Percentiles rank a stretch among this genome's conserved stretches.
Conservation (phyloP, 2,797 vertebrate genomes). For the Takifugu rubripes region DNA sequence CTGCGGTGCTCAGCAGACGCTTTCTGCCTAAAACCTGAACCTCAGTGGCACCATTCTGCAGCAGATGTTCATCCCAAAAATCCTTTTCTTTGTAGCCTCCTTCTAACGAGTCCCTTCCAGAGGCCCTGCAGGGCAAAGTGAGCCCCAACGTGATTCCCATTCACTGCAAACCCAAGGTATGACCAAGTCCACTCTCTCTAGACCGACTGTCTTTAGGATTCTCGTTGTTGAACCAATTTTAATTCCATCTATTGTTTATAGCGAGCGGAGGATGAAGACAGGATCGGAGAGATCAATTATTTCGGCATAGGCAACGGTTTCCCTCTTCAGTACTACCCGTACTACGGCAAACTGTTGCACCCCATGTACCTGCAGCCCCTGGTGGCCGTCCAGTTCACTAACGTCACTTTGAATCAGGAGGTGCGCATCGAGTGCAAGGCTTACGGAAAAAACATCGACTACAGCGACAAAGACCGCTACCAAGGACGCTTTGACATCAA, state of each 20-base stretch:
- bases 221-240: not conserved
- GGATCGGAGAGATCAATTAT: conserved; percentile 80
- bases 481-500: conserved; percentile 98
- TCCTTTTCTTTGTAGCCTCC: conserved; percentile 76
- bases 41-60: not conserved
- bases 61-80: too few relatives aligned
- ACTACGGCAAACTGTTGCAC: conserved; percentile 91
- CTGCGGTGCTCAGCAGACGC: not conserved
- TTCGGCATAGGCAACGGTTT: conserved; percentile 82
- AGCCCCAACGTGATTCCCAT: conserved; percentile 81
- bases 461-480: conserved; percentile 96
- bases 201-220: too few relatives aligned
- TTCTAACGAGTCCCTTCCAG: conserved; percentile 67
- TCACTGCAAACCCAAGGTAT: conserved; percentile 85
- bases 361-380: conserved; percentile 90
- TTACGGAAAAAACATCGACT: conserved; percentile 85
- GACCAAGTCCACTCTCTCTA: not conserved
- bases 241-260: conserved; percentile 41
- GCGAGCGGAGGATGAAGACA: conserved; percentile 81
- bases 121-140: conserved; percentile 36
- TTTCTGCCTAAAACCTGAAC: not conserved
- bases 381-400: conserved; percentile 91
- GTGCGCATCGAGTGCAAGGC: conserved; percentile 92
- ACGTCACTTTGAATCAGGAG: conserved; percentile 77
- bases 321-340: conserved; percentile 95